Conservation (phyloP, 1,140 invertebrate genomes). For the Neodiprion fabricii region DNA sequence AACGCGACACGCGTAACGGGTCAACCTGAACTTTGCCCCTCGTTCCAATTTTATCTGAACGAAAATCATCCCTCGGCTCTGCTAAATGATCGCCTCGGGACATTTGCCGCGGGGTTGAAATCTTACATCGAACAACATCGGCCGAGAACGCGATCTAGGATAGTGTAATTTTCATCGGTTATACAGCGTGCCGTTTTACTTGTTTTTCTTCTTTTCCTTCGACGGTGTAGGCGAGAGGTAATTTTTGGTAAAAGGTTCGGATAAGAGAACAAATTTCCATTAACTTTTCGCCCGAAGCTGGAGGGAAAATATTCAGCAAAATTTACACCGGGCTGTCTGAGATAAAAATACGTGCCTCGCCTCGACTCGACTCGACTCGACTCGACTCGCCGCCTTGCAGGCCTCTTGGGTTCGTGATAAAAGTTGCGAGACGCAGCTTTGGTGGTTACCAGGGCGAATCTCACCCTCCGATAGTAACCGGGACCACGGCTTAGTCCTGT, state of each 20-base stretch:
- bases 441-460: slow-evolving; percentile 6
- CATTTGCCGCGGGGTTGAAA: no score
- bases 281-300: background rate
- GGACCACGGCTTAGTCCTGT: background rate
- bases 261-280: slow-evolving; percentile 6
- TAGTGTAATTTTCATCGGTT: no score
- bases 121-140: no score
- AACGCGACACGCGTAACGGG: no score
- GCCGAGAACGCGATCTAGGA: no score
- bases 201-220: background rate
- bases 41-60: no score
- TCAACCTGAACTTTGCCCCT: no score
- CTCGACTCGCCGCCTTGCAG: background rate
- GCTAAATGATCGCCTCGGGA: no score
- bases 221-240: background rate
- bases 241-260: background rate
- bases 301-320: background rate
- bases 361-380: background rate
- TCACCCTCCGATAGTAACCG: background rate
- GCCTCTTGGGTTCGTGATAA: background rate
- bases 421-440: slow-evolving; percentile 1
- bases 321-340: background rate
- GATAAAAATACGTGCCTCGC: background rate
- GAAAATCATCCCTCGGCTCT: no score
- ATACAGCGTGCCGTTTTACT: background rate